These are phyloP conservation scores for Eucidaris tribuloides DNA, from an alignment of 35 echinoderm and acorn worm genomes.

Conservation along the genomic window DNA sequence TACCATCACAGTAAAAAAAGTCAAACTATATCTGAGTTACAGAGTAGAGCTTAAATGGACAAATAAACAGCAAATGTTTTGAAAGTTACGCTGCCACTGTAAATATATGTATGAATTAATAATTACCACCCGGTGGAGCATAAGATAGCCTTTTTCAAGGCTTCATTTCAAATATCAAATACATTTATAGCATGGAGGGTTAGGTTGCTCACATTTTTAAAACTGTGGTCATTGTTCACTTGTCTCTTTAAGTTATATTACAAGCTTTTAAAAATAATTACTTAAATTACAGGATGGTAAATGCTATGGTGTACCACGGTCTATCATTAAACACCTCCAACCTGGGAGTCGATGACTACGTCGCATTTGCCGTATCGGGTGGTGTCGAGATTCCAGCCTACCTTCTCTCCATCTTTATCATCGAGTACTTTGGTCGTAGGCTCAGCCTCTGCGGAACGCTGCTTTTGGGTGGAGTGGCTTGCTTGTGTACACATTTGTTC, in stretches of 20 bases:
- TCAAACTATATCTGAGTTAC: too few relatives aligned
- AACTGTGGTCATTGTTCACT: background rate
- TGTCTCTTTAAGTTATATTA: background rate
- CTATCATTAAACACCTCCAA: constrained; percentile 33
- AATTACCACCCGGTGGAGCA: background rate
- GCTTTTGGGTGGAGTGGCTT: constrained; percentile 19
- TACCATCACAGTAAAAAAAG: too few relatives aligned
- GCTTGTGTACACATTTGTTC: constrained; percentile 1
- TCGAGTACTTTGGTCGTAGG: constrained; percentile 29
- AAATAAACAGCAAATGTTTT: too few relatives aligned
- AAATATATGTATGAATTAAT: background rate
- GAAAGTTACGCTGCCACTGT: too few relatives aligned
- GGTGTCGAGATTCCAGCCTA: constrained; percentile 51
- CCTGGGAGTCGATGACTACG: constrained; percentile 21
- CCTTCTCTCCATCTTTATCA: background rate
- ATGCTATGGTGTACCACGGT: constrained; percentile 34
- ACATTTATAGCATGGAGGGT: background rate
- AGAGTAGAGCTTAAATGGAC: too few relatives aligned
- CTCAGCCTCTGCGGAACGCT: background rate
- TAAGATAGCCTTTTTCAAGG: background rate
- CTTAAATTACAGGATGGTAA: constrained; percentile 29
- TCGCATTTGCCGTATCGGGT: constrained; percentile 35
- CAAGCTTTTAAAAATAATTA: background rate
- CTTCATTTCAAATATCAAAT: too few relatives aligned
- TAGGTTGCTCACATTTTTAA: background rate